Evolutionary conservation across 2,113 vertebrate genomes (phyloP).

Genomic region (Crypturellus undulatus): DNA sequence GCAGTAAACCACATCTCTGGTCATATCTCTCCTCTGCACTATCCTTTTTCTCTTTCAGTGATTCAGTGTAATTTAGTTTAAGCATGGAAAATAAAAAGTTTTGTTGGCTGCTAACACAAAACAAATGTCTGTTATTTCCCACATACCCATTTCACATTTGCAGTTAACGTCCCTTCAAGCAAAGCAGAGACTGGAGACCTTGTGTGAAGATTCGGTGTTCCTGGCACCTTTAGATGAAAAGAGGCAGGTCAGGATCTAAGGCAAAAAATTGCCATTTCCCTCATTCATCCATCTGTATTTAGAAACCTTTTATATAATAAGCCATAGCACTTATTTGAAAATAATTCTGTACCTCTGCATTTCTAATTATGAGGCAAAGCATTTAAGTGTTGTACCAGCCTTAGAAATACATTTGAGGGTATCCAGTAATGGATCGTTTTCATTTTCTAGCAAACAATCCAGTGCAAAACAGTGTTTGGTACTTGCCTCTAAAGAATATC

Average conservation of each 20-base stretch:
- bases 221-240: slow-evolving; percentile 38
- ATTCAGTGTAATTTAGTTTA: slow-evolving; percentile 12
- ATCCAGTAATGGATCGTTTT: background rate
- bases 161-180: background rate
- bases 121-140: background rate
- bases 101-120: slow-evolving; percentile 31
- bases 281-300: slow-evolving; percentile 15
- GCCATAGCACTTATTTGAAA: background rate
- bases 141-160: slow-evolving; percentile 5
- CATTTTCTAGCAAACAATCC: background rate
- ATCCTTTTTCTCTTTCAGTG: background rate
- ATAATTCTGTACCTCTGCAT: background rate
- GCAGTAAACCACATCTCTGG: background rate
- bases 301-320: slow-evolving; percentile 17
- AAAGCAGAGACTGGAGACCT: background rate
- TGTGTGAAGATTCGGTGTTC: background rate
- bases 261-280: background rate
- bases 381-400: background rate
- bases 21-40: slow-evolving; percentile 1
- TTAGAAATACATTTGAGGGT: background rate
- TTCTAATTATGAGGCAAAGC: background rate
- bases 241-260: slow-evolving; percentile 1
- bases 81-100: slow-evolving; percentile 3
- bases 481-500: background rate
- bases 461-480: background rate